phyloP scores from a whole-genome alignment of 2,113 vertebrate genomes.

The Alligator mississippiensis region DNA sequence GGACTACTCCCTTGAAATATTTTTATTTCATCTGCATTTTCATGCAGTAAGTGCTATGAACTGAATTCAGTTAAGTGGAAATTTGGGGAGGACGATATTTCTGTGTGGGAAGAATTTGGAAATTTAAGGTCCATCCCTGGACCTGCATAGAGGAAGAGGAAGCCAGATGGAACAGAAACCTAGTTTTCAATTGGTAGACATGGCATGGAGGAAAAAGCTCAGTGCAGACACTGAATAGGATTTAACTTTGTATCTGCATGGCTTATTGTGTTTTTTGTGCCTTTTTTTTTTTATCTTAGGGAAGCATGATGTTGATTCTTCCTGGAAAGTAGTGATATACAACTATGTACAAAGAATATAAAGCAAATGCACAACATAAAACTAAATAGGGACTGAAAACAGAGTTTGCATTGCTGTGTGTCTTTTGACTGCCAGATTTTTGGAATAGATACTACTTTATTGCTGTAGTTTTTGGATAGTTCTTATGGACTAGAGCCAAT shows the following conservation, averaged over 20 bases:
- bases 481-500: background rate
- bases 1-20: too few relatives aligned
- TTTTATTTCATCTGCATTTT: too few relatives aligned
- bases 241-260: background rate
- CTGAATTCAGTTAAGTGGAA: rapidly evolving
- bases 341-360: background rate
- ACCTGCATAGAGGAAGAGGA: background rate
- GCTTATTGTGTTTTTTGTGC: background rate
- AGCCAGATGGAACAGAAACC: background rate
- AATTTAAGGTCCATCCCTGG: background rate
- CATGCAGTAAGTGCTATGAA: background rate
- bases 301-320: background rate
- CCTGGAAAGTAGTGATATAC: background rate
- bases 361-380: background rate
- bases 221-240: background rate
- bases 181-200: too few relatives aligned
- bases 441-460: background rate
- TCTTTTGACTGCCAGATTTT: background rate
- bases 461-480: background rate
- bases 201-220: too few relatives aligned
- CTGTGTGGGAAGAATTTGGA: background rate
- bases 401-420: too few relatives aligned
- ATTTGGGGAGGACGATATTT: background rate
- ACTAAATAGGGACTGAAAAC: too few relatives aligned
- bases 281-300: background rate